Percentiles rank a stretch among this genome's conserved stretches.
Evolutionary conservation across 2,888 invertebrate genomes (phyloP).

Genomic region (Lasioglossum morio): DNA sequence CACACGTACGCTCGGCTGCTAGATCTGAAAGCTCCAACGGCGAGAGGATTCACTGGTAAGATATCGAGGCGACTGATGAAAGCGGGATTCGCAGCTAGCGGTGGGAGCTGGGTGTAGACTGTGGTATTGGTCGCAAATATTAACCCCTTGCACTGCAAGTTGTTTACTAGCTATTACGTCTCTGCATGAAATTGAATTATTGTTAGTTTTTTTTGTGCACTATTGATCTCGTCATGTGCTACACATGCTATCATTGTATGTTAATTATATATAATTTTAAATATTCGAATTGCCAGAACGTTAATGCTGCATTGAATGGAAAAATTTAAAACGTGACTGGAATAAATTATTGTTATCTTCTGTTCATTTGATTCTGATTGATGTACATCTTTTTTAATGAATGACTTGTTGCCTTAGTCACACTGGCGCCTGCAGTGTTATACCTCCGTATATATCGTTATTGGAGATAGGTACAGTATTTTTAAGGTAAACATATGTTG

Average conservation of each 20-base stretch:
- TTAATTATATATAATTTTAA: neutral
- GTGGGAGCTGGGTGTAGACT: neutral
- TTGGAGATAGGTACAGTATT: neutral
- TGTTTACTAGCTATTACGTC: neutral
- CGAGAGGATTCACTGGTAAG: conserved; percentile 31
- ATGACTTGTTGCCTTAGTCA: neutral
- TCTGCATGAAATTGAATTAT: neutral
- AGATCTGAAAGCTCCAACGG: conserved; percentile 18
- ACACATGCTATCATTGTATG: neutral
- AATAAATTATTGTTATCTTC: neutral
- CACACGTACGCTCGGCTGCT: conserved; percentile 17
- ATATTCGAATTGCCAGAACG: neutral
- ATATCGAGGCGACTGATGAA: conserved; percentile 16
- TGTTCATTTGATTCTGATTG: neutral
- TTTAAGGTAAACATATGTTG: neutral
- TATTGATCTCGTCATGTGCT: neutral
- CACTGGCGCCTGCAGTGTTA: neutral
- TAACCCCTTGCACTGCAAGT: neutral
- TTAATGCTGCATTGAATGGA: neutral
- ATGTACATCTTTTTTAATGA: neutral
- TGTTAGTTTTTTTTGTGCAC: neutral
- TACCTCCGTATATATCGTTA: neutral
- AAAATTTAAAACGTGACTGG: neutral
- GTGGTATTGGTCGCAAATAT: neutral
- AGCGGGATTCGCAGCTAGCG: neutral